These are phyloP conservation scores for Oenanthe melanoleuca DNA, from an alignment of 2,113 vertebrate species.

Conservation along the genomic window DNA sequence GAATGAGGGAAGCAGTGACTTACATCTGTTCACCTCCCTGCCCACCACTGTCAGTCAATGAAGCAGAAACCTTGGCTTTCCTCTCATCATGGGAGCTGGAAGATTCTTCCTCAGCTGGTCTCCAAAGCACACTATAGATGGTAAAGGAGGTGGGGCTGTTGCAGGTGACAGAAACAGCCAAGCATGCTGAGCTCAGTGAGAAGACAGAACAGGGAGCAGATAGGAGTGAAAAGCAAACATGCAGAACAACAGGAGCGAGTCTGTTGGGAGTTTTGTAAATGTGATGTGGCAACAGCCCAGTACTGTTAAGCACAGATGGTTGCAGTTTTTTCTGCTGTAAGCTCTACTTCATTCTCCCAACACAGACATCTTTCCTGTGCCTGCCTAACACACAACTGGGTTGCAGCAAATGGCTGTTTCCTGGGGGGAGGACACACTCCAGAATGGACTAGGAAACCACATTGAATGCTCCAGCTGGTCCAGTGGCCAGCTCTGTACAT, in stretches of 20 bases:
- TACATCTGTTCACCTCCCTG: neutral
- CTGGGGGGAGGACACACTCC: neutral
- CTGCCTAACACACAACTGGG: neutral
- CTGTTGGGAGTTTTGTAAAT: neutral
- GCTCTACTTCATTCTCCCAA: neutral
- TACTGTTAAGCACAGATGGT: neutral
- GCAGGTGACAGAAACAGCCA: neutral
- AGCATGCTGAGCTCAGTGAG: neutral
- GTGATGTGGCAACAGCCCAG: neutral
- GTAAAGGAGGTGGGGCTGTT: neutral
- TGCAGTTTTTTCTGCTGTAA: neutral
- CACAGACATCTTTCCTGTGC: neutral
- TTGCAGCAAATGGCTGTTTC: neutral
- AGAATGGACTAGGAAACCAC: rapidly evolving
- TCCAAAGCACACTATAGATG: neutral
- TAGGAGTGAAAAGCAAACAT: neutral
- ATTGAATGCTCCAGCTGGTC: rapidly evolving
- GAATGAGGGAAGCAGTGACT: neutral
- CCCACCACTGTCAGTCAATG: neutral
- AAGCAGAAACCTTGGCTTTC: neutral
- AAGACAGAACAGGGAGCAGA: neutral
- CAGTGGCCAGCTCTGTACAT: neutral
- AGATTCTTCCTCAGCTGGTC: neutral
- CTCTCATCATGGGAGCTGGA: neutral
- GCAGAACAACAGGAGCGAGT: neutral